phyloP scores from a whole-genome alignment of 92 coral and sea anemone genomes.

The Micromussa lordhowensis region DNA sequence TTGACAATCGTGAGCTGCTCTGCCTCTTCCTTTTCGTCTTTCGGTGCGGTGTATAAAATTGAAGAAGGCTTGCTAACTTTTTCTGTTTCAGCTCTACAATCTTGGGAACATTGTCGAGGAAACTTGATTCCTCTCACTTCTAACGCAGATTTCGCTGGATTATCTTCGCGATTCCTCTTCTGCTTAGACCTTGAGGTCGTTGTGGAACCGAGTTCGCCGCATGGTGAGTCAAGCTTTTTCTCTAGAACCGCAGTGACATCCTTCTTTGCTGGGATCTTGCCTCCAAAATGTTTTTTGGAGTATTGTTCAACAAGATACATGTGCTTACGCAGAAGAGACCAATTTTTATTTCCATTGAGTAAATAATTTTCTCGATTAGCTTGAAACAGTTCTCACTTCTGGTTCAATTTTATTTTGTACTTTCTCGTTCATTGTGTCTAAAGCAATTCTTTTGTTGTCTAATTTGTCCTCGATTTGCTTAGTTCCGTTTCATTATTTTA shows the following conservation, averaged over 20 bases:
- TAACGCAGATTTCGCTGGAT: slow-evolving; percentile 34
- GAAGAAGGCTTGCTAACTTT: not conserved
- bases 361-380: slow-evolving; percentile 3
- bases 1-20: slow-evolving; percentile 56
- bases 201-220: not conserved
- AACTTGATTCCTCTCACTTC: slow-evolving; percentile 34
- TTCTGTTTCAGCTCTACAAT: not conserved
- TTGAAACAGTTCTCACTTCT: slow-evolving; percentile 35
- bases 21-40: slow-evolving; percentile 47
- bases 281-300: slow-evolving; percentile 52
- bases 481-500: slow-evolving; percentile 23
- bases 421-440: slow-evolving; percentile 16
- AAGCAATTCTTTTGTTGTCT: slow-evolving; percentile 24
- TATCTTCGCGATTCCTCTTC: slow-evolving; percentile 19
- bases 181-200: slow-evolving; percentile 32
- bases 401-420: slow-evolving; percentile 26
- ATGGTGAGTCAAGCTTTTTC: slow-evolving; percentile 25
- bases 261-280: slow-evolving; percentile 54
- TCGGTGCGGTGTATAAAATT: slow-evolving; percentile 55
- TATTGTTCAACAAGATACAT: slow-evolving; percentile 56
- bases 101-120: not conserved
- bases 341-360: slow-evolving; percentile 40
- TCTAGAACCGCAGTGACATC: slow-evolving; percentile 37
- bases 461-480: slow-evolving; percentile 15
- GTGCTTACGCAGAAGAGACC: slow-evolving; percentile 57